Conservation (phyloP, 2,797 vertebrate genomes). For the Emydoidea blandingii region DNA sequence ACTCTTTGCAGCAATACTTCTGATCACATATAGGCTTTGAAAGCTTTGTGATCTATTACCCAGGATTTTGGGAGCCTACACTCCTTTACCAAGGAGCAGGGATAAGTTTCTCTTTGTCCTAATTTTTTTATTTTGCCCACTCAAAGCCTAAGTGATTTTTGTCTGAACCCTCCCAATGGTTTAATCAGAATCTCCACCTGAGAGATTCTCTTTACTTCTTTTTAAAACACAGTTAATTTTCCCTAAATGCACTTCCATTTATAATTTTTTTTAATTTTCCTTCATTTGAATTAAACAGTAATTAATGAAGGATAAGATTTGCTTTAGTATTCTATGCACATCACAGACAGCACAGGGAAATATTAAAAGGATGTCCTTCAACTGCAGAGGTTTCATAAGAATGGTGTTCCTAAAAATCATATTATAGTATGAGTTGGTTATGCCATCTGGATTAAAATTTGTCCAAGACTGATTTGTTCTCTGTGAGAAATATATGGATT, state of each 20-base stretch:
- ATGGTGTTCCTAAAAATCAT: not conserved
- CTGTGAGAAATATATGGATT: not conserved
- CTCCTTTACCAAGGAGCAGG: not conserved
- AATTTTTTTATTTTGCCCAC: not conserved
- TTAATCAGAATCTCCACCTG: not conserved
- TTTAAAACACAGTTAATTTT: not conserved
- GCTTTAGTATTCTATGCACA: not conserved
- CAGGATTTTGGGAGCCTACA: not conserved
- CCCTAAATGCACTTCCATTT: not conserved
- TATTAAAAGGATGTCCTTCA: slow-evolving; percentile 8
- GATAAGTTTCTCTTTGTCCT: not conserved
- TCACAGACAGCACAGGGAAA: not conserved
- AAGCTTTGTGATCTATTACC: not conserved
- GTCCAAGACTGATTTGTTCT: not conserved
- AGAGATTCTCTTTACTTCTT: not conserved
- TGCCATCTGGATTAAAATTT: not conserved
- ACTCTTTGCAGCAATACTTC: not conserved
- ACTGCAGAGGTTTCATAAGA: not conserved
- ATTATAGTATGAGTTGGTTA: not conserved
- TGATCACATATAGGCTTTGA: not conserved
- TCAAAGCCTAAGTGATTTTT: not conserved
- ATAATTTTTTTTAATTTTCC: not conserved
- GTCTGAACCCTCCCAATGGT: not conserved
- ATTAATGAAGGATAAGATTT: not conserved
- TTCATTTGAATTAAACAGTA: slow-evolving; percentile 10